Base-by-base conservation (phyloP, 2,113 vertebrate genomes). In the Chloroceryle aenea region DNA sequence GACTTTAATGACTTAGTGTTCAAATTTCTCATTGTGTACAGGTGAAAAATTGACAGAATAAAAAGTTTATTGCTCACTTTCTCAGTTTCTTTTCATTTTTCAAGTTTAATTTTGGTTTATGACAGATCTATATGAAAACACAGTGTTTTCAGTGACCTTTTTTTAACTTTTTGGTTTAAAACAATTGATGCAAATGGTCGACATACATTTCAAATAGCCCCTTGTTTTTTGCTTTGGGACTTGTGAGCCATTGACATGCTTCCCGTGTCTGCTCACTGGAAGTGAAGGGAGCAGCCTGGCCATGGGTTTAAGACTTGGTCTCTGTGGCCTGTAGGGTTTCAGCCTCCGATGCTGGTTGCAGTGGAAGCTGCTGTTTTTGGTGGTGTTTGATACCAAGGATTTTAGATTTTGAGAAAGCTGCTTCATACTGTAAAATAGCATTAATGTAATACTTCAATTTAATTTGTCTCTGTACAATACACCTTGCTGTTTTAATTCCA, bases 21-120 rank as follows among this genome's bases (percentile, higher is more conserved):
- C 89, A 89, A 86, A 89, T 83, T 93, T 92, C 69, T 94, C 18
- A 7, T 85, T 76, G 88, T 67, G 58, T 90, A 62, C 75, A 90
- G 79, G 14, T 82, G 34, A 36, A 82, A 94, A 90, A 56, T 59
- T 90, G 79, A 69, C 72, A 68, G 52, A 95, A 96, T 90, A 91
- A 89, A 90, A 78, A 38, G n/a, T 61, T 78, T 74, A 32, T 91
- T 85, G 74, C 29, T 82, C 13, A 58, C 71, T 85, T 84, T 61
- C 53, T 67, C 30, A 25, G 77, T 76, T 93, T 89, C 56, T 86
- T 82, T 67, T 86, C 30, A 13, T 85, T 87, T 79, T 76, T 94
- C 63, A 61, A 40, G 9, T 82, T 91, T 18, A 34, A 4, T 48
- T 27, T 63, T 50, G 47, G 17, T 78, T 84, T 85, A 13, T 55